Conservation (phyloP, 2,797 vertebrate species). For the Menidia menidia region DNA sequence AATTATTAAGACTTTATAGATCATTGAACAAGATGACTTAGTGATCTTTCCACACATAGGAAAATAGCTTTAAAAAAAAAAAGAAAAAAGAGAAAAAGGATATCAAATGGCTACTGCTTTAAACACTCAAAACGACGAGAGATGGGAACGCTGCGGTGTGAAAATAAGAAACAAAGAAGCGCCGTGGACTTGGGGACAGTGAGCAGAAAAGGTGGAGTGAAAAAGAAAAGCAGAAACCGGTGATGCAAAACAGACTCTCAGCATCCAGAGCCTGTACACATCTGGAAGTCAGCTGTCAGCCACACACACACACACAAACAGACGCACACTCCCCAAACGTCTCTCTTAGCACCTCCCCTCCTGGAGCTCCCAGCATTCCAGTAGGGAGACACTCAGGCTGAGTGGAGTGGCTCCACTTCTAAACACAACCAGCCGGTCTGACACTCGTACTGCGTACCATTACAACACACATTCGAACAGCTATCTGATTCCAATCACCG, state of each 20-base stretch:
- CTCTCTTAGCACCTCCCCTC: slow-evolving; percentile 70
- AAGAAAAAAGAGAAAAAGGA: not conserved
- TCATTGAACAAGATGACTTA: no score
- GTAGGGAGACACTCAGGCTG: slow-evolving; percentile 85
- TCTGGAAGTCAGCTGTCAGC: slow-evolving; percentile 88
- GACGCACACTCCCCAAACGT: slow-evolving; percentile 32
- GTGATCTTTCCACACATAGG: no score
- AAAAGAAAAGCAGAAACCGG: slow-evolving; percentile 54
- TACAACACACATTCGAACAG: slow-evolving; percentile 34
- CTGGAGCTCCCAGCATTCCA: slow-evolving; percentile 81
- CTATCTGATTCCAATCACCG: slow-evolving; percentile 49
- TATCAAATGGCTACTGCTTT: not conserved
- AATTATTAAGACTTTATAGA: no score
- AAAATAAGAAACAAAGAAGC: slow-evolving; percentile 18
- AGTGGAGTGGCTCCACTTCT: slow-evolving; percentile 82
- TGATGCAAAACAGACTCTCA: slow-evolving; percentile 82
- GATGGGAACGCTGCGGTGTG: slow-evolving; percentile 6
- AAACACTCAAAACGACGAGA: not conserved
- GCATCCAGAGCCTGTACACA: slow-evolving; percentile 74
- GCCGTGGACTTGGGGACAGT: slow-evolving; percentile 18
- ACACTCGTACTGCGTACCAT: slow-evolving; percentile 68
- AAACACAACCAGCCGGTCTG: slow-evolving; percentile 81
- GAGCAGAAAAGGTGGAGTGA: slow-evolving; percentile 44
- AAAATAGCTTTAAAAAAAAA: no score
- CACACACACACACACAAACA: slow-evolving; percentile 51